Base-by-base conservation (phyloP, 2,888 invertebrate species). In the Synergus umbraculus region DNA sequence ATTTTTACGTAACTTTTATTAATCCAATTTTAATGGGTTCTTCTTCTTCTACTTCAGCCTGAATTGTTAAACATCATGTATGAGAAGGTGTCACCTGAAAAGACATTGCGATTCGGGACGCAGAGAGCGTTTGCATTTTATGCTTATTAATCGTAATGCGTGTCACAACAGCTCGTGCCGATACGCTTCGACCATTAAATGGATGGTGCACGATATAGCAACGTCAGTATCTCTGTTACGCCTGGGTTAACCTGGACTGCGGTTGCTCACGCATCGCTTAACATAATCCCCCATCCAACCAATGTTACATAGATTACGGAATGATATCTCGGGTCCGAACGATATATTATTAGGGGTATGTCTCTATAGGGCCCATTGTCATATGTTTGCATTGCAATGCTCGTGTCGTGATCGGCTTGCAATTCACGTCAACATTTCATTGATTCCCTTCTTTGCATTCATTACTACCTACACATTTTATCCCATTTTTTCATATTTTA, bases 221-320 rank as follows among this genome's bases (percentile, higher is more conserved):
- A 88, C 89, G 89, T 90, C 88, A 88, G 90, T 91, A 91, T 91
- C 91, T 91, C 91, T 87, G 89, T 91, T 88, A 91, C 90, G 90
- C 86, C 87, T 90, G 89, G 90, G 85, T 91, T 88, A 85, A 84
- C 88, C 82, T 86, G 89, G 89, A 91, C 91, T 91, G 90, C 91
- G 90, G 89, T 87, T 87, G 88, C 89, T 91, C 90, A 91, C 89
- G 91, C 91, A 88, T 91, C 90, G 90, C 90, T 91, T 91, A 90
- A 90, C 90, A 90, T 90, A 91, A 91, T 90, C 89, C 87, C 84
- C 87, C 83, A 84, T 85, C 86, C 88, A 84, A 84, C 84, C 85
- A 78, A 85, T 81, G 85, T 87, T 85, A 87, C 87, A 86, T 86
- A 89, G 89, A 90, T 89, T 89, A 89, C 88, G 85, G 85, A 85